Evolutionary conservation across 2,113 vertebrate species (phyloP), one percentile per base, ranked within the genome.

Genomic region (Trematocara nigrifrons): DNA sequence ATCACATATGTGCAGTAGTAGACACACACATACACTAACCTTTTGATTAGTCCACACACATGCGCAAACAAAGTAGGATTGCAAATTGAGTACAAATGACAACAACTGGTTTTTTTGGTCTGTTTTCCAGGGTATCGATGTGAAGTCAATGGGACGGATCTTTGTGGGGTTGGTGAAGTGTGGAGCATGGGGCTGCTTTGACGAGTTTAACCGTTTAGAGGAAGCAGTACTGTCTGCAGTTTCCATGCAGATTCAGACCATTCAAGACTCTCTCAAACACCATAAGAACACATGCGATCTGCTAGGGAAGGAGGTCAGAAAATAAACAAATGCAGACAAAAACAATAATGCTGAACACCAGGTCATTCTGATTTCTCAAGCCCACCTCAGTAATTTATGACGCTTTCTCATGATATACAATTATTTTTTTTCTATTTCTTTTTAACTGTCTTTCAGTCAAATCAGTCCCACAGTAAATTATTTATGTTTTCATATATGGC

Each of bases 161-260:
- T 99, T 99, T 94, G 98, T 99, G 89, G 98, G 98, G 54, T 92
- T 99, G 93, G 97, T 99, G 83, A 99, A 98, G 92, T 99, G 98
- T 90, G 98, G 98, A 10, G 98, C 98, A 7, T 99, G 98, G 98
- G 98, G 98, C 87, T 99, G 98, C 95, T 99, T 99, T 85, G 99
- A 99, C 84, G 99, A 99, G 91, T 99, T 99, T 89, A 99, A 99
- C 84, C 97, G 98, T 61, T 94, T 99, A 74, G 99, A 99, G 89
- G 98, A 99, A 89, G 96, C 98, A 8, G 98, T 99, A 1, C 85
- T 99, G 7, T 99, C 98, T 52, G 99, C 98, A 20, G 98, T 99
- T 84, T 99, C 98, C 83, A 99, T 97, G 97, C 99, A 99, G 93
- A 98, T 99, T 88, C 99, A 99, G 95, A 97, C 97, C 86, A 99